Percentiles rank a stretch among this genome's conserved stretches.
phyloP scores from a whole-genome alignment of 2,113 vertebrate species.

The Myiagra hebetior region DNA sequence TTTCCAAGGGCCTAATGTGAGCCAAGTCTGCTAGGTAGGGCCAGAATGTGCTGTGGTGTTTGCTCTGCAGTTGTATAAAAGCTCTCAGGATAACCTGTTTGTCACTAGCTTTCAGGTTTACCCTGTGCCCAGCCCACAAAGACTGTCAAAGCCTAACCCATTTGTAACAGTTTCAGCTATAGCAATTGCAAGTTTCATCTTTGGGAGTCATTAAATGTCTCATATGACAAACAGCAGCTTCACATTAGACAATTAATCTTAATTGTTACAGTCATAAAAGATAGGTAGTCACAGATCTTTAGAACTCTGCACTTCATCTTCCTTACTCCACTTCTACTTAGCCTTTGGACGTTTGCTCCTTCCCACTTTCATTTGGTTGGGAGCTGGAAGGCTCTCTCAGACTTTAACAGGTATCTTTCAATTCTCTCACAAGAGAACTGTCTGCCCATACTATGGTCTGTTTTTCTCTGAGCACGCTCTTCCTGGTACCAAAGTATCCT shows the following conservation, averaged over 20 bases:
- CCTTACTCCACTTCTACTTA: neutral
- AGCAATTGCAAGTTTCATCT: neutral
- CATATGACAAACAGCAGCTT: neutral
- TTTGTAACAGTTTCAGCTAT: neutral
- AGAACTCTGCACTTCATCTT: neutral
- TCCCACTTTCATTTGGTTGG: neutral
- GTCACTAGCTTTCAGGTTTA: neutral
- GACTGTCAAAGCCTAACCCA: neutral
- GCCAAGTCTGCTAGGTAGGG: neutral
- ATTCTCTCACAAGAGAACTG: neutral
- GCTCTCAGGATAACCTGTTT: neutral
- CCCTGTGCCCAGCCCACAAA: neutral
- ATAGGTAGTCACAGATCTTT: neutral
- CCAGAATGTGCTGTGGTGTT: neutral
- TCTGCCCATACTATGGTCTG: neutral
- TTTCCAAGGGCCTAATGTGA: neutral
- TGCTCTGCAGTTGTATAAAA: neutral
- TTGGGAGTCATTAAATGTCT: neutral
- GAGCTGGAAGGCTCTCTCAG: neutral
- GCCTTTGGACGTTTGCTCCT: neutral
- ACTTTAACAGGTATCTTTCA: neutral
- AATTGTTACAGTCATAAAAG: neutral
- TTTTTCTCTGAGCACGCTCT: neutral
- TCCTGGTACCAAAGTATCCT: neutral
- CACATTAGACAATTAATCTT: neutral